Conservation (phyloP, 2,113 vertebrate genomes). For the Dromas ardeola region DNA sequence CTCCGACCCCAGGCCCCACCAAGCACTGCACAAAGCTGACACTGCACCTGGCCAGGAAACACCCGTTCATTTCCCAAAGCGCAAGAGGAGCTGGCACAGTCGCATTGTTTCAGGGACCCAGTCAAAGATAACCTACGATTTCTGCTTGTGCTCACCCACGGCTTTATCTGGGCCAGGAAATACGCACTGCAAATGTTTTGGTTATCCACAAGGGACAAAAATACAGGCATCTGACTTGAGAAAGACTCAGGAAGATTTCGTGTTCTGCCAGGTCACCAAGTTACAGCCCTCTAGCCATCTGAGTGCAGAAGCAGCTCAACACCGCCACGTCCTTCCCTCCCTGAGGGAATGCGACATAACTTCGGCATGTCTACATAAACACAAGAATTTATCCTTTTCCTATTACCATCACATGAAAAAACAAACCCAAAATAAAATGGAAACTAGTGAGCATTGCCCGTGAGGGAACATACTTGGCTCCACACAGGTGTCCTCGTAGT, state of each 20-base stretch:
- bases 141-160: neutral
- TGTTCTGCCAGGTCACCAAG: neutral
- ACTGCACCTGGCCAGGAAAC: neutral
- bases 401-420: neutral
- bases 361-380: neutral
- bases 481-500: slow-evolving; percentile 73
- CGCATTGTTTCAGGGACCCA: fast-evolving
- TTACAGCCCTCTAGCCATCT: neutral
- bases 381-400: neutral
- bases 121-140: neutral
- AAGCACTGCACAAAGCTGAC: fast-evolving
- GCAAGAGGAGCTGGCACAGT: fast-evolving
- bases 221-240: neutral
- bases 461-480: slow-evolving; percentile 66
- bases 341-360: neutral
- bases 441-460: neutral
- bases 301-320: neutral
- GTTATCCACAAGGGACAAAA: neutral
- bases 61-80: fast-evolving
- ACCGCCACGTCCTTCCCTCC: neutral
- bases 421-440: neutral
- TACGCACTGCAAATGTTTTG: neutral
- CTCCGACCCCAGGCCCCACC: fast-evolving
- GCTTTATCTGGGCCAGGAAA: neutral
- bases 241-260: neutral